Base-by-base conservation (phyloP, 2,888 invertebrate species). In the Blastobasis adustella region DNA sequence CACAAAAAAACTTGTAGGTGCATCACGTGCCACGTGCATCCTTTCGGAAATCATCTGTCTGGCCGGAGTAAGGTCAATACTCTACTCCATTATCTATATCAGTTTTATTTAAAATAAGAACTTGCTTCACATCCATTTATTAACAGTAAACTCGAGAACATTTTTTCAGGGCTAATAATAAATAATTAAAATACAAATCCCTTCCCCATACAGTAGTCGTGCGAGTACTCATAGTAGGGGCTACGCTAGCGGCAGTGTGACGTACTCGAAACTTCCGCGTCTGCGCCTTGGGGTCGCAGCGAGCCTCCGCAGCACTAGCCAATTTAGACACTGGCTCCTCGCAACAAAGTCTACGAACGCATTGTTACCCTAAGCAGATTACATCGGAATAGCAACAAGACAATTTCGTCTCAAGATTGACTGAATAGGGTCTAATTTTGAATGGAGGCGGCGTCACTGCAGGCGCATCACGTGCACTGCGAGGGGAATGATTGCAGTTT, bases 231-330 rank as follows among this genome's bases (percentile, higher is more conserved):
- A 65, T 63, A 66, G 69, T 78, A 66, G 65, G 65, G 62, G 69
- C 72, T 67, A 79, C 74, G 76, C 82, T 79, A 82, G 75, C 85
- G 82, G 83, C 82, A 81, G 76, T 78, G 78, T 77, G 85, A 81
- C 82, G 82, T 83, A 71, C 71, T 65, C 65, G 67, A 63, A 67
- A 71, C 74, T 82, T 78, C 79, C 82, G 86, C 89, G 89, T 67
- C 82, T 84, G 86, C 86, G 86, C 82, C 66, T 62, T 76, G 66
- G 71, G 71, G 67, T 64, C 69, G 63, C 53, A 70, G 70, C 69
- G 70, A 70, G 63, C 70, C 67, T 62, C 61, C 59, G 58, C 64
- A 67, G 59, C 23, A 23, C 63, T 66, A 60, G 66, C 74, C 66
- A 84, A 78, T 75, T 76, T 83, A 59, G 66, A 77, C 83, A 67